Base-by-base conservation (phyloP, 2,888 invertebrate species). In the Acleris sparsana region DNA sequence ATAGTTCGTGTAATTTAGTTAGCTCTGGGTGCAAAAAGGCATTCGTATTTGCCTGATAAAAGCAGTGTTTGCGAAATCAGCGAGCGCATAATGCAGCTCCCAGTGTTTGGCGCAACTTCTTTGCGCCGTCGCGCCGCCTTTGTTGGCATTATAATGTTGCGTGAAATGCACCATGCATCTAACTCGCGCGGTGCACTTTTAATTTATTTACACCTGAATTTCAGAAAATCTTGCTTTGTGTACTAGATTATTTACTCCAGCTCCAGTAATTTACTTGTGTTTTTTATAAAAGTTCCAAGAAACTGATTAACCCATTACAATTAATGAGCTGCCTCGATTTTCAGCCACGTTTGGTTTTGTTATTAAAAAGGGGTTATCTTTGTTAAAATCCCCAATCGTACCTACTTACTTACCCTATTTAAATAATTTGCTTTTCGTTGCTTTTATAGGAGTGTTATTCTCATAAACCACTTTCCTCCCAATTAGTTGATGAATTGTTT, bases 1-100 rank as follows among this genome's bases (percentile, higher is more conserved):
- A 91, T 89, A 89, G 90, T 87, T 88, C 82, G 84, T 85, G 86
- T 89, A 89, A 90, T 91, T 87, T 84, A 87, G 83, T 92, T 89
- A 87, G 85, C 78, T 82, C 74, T 75, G 71, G 80, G 80, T 80
- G 80, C 81, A 79, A 79, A 84, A 82, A 78, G 76, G 75, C 76
- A 78, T 78, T 70, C 73, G 69, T 75, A 80, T 76, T 82, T 83
- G 79, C 80, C 78, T 80, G 75, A 73, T 76, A 79, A 79, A 79
- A 75, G 74, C 75, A 73, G 73, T 63, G 76, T 83, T 86, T 80
- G 77, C 79, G 72, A 81, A 85, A 83, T 84, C 84, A 83, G 79
- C 80, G 84, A 83, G 77, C 83, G 82, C 76, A 76, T 82, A 83
- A 84, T 79, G 76, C 80, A 29, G 73, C 77, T 75, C 80, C 44